Base-by-base conservation (phyloP, 2,888 invertebrate species). In the Leucophora obtusa region DNA sequence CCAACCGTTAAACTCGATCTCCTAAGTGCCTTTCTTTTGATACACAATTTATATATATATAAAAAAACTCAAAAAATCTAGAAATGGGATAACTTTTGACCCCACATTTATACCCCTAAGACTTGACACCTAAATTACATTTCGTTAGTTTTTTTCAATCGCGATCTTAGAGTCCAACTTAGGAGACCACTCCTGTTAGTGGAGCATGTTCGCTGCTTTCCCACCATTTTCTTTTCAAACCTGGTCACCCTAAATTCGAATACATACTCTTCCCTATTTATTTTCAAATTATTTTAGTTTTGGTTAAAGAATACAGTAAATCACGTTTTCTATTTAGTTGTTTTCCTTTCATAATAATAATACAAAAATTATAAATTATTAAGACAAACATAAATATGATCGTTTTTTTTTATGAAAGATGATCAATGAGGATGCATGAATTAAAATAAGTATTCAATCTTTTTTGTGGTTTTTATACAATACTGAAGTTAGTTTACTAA, bases 361-460 rank as follows among this genome's bases (percentile, higher is more conserved):
- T 38, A 11, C 38, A 38, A 38, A 9, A 38, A 14, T n/a, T 47
- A 47, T 15, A 47, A 47, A 47, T n/a, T 47, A 0, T 47, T 47
- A 47, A n/a, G n/a, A n/a, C 43, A 47, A 47, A n/a, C 43, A 47
- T 47, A 47, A 47, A 47, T 47, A 47, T 47, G 43, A 47, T 47
- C 43, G 43, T 43, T 4, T 47, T 47, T 47, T 47, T 4, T 10
- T 47, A n/a, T 47, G 43, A 47, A 7, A 47, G 14, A n/a, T 47
- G 43, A 47, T 47, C 2, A 47, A 47, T 47, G 43, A 47, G 43
- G 43, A n/a, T 47, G n/a, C n/a, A 47, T 47, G 5, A n/a, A 47
- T 47, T 47, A 47, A n/a, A 14, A n/a, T 47, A 14, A n/a, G n/a
- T n/a, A n/a, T 43, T 14, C 43, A 43, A 43, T 43, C 8, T n/a